Conservation (phyloP, 2,888 invertebrate genomes). For the Eupeodes latifasciatus region DNA sequence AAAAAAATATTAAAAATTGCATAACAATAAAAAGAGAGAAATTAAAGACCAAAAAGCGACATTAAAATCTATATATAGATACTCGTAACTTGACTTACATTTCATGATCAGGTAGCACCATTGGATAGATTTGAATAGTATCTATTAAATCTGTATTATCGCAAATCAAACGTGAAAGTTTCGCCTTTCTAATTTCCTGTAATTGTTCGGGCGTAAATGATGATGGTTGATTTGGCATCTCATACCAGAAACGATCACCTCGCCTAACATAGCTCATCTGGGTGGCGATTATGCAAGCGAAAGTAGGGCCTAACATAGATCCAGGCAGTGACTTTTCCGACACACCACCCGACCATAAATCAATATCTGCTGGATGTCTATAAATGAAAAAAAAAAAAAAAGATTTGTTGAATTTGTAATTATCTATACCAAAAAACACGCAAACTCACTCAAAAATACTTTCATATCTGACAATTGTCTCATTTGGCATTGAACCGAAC, state of each 20-base stretch:
- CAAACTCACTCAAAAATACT: slow-evolving; percentile 91
- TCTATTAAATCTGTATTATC: slow-evolving; percentile 97
- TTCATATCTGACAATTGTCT: slow-evolving; percentile 92
- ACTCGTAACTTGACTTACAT: slow-evolving; percentile 87
- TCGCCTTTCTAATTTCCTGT: slow-evolving; percentile 91
- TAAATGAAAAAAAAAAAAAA: slow-evolving; percentile 12
- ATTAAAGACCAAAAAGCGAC: not conserved
- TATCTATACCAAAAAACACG: slow-evolving; percentile 2
- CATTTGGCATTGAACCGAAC: slow-evolving; percentile 94
- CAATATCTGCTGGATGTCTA: slow-evolving; percentile 95
- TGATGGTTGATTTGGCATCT: slow-evolving; percentile 95
- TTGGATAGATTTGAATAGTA: slow-evolving; percentile 95
- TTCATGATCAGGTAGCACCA: slow-evolving; percentile 96
- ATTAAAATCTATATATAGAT: no score
- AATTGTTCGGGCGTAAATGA: slow-evolving; percentile 95
- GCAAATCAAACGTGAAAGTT: slow-evolving; percentile 93
- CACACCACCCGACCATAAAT: slow-evolving; percentile 97
- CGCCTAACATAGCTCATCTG: slow-evolving; percentile 95
- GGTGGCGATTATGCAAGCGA: slow-evolving; percentile 96
- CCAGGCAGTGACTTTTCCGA: slow-evolving; percentile 95
- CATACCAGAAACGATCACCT: slow-evolving; percentile 98
- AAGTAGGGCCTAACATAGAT: slow-evolving; percentile 96
- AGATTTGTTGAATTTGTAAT: not conserved
- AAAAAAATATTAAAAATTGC: slow-evolving; percentile 30
- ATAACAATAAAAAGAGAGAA: slow-evolving; percentile 9